Base-by-base conservation (phyloP, 1,140 invertebrate species). In the Drosophila parvula region DNA sequence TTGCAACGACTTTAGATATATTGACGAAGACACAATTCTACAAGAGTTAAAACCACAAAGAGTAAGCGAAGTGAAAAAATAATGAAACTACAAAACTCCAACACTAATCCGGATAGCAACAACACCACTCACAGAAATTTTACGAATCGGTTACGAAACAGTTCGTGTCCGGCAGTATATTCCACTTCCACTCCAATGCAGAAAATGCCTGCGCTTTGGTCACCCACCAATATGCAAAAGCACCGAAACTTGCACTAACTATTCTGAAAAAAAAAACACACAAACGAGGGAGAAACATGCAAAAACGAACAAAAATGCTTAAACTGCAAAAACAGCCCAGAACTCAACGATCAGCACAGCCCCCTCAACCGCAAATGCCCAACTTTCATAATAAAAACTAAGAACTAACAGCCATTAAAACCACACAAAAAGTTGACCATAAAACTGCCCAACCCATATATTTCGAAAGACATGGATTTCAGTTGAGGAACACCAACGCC, bases 11-110 rank as follows among this genome's bases (percentile, higher is more conserved):
- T 27, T 58, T 16, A 28, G 40, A 43, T 14, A 57, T 43, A 18
- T 32, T 14, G 53, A 56, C 3, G 44, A 60, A 60, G 44, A 28
- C 6, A 48, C 58, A 11, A 62, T 62, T 53, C 8, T 41, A 41
- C 27, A 62, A 62, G 28, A 62, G 8, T 7, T 62, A 62, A 53
- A 41, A 51, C 34, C 57, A 40, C 45, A 61, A 53, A 62, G 41
- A 32, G 47, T 62, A 22, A 61, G 8, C 16, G 36, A 62, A 53
- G 36, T 53, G 0, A 41, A 30, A 8, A 41, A 62, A 62, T 62
- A 62, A 53, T 62, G 36, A 34, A 59, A 34, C n/a, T 22, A 14
- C 34, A 53, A 62, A 22, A 62, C 47, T 11, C 9, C 5, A 48
- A 28, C 27, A 28, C 8, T 28, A 56, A 53, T 36, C 22, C 27